Base-by-base conservation (phyloP, 2,113 vertebrate species). In the Dipodomys stephensi region DNA sequence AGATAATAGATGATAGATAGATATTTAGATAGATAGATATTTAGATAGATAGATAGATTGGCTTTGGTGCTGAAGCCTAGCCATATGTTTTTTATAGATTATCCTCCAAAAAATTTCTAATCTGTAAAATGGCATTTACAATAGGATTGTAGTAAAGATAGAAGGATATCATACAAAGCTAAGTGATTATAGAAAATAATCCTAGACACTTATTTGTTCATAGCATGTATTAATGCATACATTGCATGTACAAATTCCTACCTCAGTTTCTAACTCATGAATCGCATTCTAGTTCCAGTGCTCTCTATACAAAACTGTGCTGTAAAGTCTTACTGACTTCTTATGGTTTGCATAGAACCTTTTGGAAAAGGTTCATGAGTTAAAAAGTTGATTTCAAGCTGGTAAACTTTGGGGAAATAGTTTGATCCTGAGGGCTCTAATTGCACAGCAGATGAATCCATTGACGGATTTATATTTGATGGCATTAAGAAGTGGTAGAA, bases 241-340 rank as follows among this genome's bases (percentile, higher is more conserved):
- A 74, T 80, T 90, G 32, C 90, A 64, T 53, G 49, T 5, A 30
- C 64, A 83, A 92, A 87, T 83, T 77, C 30, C n/a, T 88, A 87
- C 78, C 30, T 71, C 16, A 72, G 28, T 60, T 91, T 22, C 9
- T 72, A 49, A 81, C 23, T 91, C 44, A 76, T 76, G 44, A 80
- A 77, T 35, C 60, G 65, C 3, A 7, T 35, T 83, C 65, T 49
- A 85, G 74, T 32, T 93, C 49, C 60, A 85, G 19, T 39, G 28
- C 7, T 90, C 5, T n/a, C n/a, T 53, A 82, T 20, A 76, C 7
- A 86, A 84, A 67, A 53, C 0, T 49, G 49, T 3, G 11, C 60
- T 77, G 11, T 74, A 86, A 95, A 19, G 49, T 65, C 49, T 32
- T 86, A 44, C 13, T 8, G 27, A 18, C 11, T 44, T 35, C 6